Base-by-base conservation (phyloP, 1,140 invertebrate species). In the Amyelois transitella region DNA sequence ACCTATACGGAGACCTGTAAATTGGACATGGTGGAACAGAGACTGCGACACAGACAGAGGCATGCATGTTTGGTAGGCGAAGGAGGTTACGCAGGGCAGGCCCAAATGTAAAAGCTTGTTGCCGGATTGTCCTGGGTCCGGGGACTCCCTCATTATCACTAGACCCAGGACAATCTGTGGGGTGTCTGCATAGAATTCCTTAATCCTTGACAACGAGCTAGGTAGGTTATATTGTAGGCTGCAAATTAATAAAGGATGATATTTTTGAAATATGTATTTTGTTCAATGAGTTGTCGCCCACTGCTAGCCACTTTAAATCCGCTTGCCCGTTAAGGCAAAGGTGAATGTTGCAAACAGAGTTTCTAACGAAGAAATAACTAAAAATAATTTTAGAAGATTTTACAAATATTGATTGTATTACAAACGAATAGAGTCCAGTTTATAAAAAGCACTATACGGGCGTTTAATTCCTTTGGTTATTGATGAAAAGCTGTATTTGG, bases 271-370 rank as follows among this genome's bases (percentile, higher is more conserved):
- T 4, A 14, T 1, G 6, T 14, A 38, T 14, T 2, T 32, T 32
- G 17, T 58, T 70, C 62, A 66, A 52, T 75, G 53, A 69, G 57
- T 58, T 63, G 63, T 78, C 81, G 81, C 82, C 82, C 77, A 86
- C 83, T 66, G 67, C 57, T 7, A 56, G 67, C 77, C 77, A 69
- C 78, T 85, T 75, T 82, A 81, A 87, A 85, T 85, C 80, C 79
- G 81, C 79, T 76, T 84, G 72, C 81, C 84, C 58, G 69, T 80
- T 84, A 81, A 84, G 81, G 84, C 68, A 87, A 85, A 85, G 84
- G 84, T 87, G 84, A 87, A 87, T 87, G 84, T 85, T 82, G 80
- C 69, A 78, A 80, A 78, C 50, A 61, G 57, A 54, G 53, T 62
- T 69, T 48, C 45, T 49, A 54, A 59, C 17, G 10, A 49, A 52